phyloP scores from a whole-genome alignment of 2,888 invertebrate species.

The Balanococcus diminutus region DNA sequence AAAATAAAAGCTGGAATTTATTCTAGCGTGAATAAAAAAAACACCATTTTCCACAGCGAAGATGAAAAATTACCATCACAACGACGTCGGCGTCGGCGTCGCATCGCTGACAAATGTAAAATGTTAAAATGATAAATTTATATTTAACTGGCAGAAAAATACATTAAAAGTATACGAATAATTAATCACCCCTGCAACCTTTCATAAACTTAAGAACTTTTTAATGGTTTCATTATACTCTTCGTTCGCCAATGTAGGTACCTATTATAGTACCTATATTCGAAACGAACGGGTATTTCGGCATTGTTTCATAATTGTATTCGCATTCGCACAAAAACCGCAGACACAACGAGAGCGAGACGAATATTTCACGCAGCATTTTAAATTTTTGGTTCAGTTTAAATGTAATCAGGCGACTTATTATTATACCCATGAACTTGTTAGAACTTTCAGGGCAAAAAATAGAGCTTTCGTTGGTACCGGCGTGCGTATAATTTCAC shows the following conservation, averaged over 20 bases:
- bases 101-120: neutral
- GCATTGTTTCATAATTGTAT: neutral
- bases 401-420: neutral
- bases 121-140: neutral
- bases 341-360: neutral
- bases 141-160: constrained; percentile 4
- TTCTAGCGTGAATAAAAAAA: neutral
- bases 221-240: constrained; percentile 4
- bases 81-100: neutral
- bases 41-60: neutral
- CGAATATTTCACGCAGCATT: neutral
- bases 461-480: neutral
- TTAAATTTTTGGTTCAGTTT: neutral
- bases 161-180: neutral
- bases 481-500: neutral
- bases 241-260: neutral
- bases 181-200: neutral
- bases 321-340: neutral
- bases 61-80: neutral
- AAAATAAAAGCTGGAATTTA: neutral
- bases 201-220: neutral
- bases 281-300: neutral
- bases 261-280: neutral
- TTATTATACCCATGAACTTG: neutral
- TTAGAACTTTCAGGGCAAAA: neutral